phyloP scores from a whole-genome alignment of 2,113 vertebrate species.

The Lipotes vexillifer region DNA sequence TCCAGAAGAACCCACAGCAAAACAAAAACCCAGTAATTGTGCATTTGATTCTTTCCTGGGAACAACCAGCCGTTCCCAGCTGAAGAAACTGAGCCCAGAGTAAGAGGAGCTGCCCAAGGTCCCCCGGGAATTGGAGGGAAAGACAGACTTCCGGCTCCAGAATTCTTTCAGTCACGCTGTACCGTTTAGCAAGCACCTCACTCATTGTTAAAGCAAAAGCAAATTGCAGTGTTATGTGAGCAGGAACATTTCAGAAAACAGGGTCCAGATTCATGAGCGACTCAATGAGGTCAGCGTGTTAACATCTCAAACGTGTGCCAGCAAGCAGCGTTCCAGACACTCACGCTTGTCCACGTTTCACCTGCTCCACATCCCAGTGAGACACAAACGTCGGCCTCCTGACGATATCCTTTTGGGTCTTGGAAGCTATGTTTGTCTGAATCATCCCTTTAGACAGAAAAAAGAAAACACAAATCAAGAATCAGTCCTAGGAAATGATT shows the following conservation, averaged over 20 bases:
- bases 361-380: conserved; percentile 75
- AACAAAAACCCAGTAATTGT: not conserved
- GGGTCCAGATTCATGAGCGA: not conserved
- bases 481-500: not conserved
- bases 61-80: not conserved
- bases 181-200: not conserved
- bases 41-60: not conserved
- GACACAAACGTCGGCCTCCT: conserved; percentile 90
- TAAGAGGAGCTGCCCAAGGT: not conserved
- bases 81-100: not conserved
- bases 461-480: not conserved
- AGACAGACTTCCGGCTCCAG: not conserved
- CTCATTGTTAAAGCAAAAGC: not conserved
- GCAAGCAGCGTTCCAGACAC: not conserved
- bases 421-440: conserved; percentile 83
- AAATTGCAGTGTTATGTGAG: not conserved
- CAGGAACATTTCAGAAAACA: not conserved
- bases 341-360: conserved; percentile 75
- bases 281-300: fast-evolving
- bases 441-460: conserved; percentile 83
- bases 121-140: not conserved
- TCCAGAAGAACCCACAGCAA: not conserved
- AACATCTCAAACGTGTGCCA: not conserved
- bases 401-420: conserved; percentile 80
- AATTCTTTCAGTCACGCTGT: not conserved